These are phyloP conservation scores for Orestias chungarensis DNA, from an alignment of 2,797 vertebrate genomes.

Conservation along the genomic window DNA sequence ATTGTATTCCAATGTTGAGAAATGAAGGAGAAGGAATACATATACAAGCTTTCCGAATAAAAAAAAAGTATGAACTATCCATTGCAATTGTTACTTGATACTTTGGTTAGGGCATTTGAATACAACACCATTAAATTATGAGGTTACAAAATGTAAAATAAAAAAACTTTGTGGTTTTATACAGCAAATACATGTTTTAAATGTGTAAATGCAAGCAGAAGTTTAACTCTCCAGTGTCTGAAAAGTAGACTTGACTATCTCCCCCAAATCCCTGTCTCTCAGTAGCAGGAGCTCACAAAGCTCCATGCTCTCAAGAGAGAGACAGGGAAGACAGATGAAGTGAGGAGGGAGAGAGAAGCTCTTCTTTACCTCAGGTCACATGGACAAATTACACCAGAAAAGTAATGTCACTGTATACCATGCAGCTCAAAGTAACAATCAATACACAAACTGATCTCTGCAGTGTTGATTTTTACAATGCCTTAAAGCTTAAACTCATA, in stretches of 20 bases:
- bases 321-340: slow-evolving; percentile 40
- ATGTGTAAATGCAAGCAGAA: slow-evolving; percentile 19
- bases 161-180: too few relatives aligned
- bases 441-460: slow-evolving; percentile 1
- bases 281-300: slow-evolving; percentile 59
- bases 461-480: neutral
- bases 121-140: neutral
- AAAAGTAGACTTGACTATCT: too few relatives aligned
- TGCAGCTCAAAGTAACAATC: slow-evolving; percentile 10
- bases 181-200: slow-evolving; percentile 20
- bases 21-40: neutral
- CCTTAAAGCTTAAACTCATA: slow-evolving; percentile 42
- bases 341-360: slow-evolving; percentile 26
- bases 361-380: slow-evolving; percentile 47
- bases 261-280: slow-evolving; percentile 55
- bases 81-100: neutral
- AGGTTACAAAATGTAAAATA: neutral
- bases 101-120: neutral
- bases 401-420: slow-evolving; percentile 40
- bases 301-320: slow-evolving; percentile 28
- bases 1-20: neutral
- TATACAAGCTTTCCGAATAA: neutral
- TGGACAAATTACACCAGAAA: slow-evolving; percentile 62
- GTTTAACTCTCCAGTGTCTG: slow-evolving; percentile 46
- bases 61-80: neutral